Percentiles rank a stretch among this genome's conserved stretches.
phyloP scores from a whole-genome alignment of 2,113 vertebrate genomes.

The Oncorhynchus gorbuscha region DNA sequence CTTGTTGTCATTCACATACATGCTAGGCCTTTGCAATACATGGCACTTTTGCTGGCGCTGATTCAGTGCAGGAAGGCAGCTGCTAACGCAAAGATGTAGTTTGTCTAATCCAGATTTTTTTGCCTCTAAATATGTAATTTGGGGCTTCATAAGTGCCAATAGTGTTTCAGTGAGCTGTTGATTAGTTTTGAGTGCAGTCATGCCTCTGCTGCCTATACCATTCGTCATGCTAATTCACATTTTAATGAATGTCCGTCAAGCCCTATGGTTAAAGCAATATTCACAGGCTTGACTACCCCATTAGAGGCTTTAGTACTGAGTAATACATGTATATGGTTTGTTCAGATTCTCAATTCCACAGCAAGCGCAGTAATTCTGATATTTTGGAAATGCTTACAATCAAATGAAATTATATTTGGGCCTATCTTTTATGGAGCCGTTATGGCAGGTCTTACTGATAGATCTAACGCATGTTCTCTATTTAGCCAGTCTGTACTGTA shows the following conservation, averaged over 20 bases:
- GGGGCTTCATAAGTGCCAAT: slow-evolving; percentile 14
- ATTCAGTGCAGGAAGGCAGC: not conserved
- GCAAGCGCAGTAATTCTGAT: not conserved
- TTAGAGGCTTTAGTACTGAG: slow-evolving; percentile 5
- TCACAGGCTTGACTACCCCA: slow-evolving; percentile 1
- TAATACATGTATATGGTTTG: slow-evolving; percentile 11
- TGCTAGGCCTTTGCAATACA: not conserved
- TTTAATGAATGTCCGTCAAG: slow-evolving; percentile 28
- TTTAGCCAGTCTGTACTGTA: not conserved
- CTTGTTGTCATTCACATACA: slow-evolving; percentile 1
- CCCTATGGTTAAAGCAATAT: slow-evolving; percentile 19
- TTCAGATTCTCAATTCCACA: not conserved
- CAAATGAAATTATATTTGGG: not conserved
- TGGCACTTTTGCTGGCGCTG: not conserved
- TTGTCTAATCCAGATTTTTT: not conserved
- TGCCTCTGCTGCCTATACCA: slow-evolving; percentile 18
- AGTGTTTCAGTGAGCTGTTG: slow-evolving; percentile 25
- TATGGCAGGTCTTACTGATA: not conserved
- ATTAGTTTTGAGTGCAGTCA: slow-evolving; percentile 18
- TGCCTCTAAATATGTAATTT: slow-evolving; percentile 24
- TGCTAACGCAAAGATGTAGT: not conserved
- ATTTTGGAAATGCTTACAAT: not conserved
- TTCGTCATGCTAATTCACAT: slow-evolving; percentile 31
- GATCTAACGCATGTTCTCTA: not conserved
- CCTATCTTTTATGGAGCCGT: not conserved